phyloP scores from a whole-genome alignment of 2,888 invertebrate species.

The Polyommatus icarus region DNA sequence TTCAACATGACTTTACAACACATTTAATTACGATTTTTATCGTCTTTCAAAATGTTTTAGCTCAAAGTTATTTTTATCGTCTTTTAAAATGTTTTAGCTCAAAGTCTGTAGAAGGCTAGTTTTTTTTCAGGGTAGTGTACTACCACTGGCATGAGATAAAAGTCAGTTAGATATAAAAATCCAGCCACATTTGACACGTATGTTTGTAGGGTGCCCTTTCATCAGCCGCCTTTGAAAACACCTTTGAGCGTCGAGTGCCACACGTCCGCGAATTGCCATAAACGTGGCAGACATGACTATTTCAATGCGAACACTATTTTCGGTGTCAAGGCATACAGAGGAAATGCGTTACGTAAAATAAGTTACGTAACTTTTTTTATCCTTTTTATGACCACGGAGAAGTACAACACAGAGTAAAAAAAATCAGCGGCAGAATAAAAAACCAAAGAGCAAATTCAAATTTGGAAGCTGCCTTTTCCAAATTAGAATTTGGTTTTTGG shows the following conservation, averaged over 20 bases:
- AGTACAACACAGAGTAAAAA: no score
- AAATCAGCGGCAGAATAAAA: no score
- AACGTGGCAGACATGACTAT: not conserved
- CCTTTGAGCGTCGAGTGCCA: slow-evolving; percentile 26
- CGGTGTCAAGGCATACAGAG: no score
- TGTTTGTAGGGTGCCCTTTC: slow-evolving; percentile 25
- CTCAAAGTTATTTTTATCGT: no score
- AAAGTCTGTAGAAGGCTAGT: no score
- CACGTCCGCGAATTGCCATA: slow-evolving; percentile 23
- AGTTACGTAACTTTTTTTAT: not conserved
- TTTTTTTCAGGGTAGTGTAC: not conserved
- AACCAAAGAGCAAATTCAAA: no score
- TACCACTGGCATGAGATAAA: not conserved
- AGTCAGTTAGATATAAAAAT: not conserved
- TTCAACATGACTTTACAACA: no score
- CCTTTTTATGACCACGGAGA: not conserved
- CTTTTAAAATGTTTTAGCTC: no score
- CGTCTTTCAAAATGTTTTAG: no score
- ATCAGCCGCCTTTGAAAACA: slow-evolving; percentile 26
- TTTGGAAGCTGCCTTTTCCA: no score
- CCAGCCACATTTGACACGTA: not conserved
- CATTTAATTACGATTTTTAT: no score
- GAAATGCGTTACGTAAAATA: not conserved
- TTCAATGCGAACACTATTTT: not conserved
- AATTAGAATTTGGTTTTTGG: no score